Percentiles rank a stretch among this genome's conserved stretches.
These are phyloP conservation scores for Scortum barcoo DNA, from an alignment of 2,113 vertebrate genomes.

Conservation along the genomic window DNA sequence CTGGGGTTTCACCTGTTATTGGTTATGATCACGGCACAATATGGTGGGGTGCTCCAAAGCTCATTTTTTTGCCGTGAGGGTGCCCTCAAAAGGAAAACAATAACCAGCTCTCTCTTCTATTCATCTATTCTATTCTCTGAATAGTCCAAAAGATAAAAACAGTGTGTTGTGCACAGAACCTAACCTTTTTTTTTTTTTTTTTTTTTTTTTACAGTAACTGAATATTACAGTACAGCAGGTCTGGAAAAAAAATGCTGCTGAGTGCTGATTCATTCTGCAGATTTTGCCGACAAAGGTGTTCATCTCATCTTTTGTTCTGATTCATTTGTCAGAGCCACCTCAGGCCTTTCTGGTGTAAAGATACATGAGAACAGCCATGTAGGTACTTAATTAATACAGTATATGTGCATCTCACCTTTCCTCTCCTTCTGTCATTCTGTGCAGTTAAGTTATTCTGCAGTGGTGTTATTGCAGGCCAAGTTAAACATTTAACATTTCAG, in stretches of 20 bases:
- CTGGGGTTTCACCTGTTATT: constrained; percentile 14
- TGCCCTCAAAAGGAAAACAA: constrained; percentile 20
- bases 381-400: constrained; percentile 27
- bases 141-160: constrained; percentile 10
- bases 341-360: constrained; percentile 15
- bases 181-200: too few species aligned
- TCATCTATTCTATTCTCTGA: neutral
- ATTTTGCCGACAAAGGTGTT: constrained; percentile 25
- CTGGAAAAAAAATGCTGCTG: neutral
- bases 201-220: neutral
- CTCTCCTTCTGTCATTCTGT: neutral
- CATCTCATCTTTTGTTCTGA: neutral
- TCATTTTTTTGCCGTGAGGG: neutral
- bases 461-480: neutral
- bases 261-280: constrained; percentile 9
- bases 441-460: neutral
- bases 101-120: neutral
- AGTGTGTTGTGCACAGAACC: neutral
- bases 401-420: constrained; percentile 4
- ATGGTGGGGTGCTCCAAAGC: neutral
- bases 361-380: constrained; percentile 30
- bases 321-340: constrained; percentile 29
- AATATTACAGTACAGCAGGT: constrained; percentile 11
- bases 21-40: neutral
- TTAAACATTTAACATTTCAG: constrained; percentile 22